phyloP scores from a whole-genome alignment of 2,888 invertebrate genomes.

The Schizotus pectinicornis region DNA sequence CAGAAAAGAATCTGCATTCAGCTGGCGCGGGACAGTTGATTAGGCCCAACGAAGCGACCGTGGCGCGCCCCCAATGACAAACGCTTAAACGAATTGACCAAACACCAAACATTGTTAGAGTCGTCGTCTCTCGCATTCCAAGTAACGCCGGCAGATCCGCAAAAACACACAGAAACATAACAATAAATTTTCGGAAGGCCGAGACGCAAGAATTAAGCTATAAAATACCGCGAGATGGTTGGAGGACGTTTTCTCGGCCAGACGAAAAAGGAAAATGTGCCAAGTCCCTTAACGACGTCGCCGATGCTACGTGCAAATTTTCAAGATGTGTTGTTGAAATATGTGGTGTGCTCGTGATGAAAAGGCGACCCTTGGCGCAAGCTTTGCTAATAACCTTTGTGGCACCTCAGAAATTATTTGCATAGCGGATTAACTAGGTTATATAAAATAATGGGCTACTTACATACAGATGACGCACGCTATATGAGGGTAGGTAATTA shows the following conservation, averaged over 20 bases:
- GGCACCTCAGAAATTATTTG: too few species aligned
- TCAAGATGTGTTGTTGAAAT: too few species aligned
- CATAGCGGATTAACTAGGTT: too few species aligned
- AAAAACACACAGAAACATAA: conserved; percentile 14
- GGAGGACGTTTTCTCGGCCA: neutral
- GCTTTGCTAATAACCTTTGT: too few species aligned
- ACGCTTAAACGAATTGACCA: conserved; percentile 57
- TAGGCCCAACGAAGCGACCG: conserved; percentile 39
- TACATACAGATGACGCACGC: too few species aligned
- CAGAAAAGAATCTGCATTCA: conserved; percentile 42
- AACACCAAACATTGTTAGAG: conserved; percentile 56
- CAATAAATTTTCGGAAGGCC: conserved; percentile 19
- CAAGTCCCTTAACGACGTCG: too few species aligned
- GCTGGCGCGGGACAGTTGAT: conserved; percentile 41
- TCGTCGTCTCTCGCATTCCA: conserved; percentile 51
- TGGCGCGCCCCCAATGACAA: conserved; percentile 50
- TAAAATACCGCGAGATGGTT: neutral
- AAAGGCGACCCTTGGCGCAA: too few species aligned
- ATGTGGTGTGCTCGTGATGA: too few species aligned
- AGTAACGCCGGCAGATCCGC: conserved; percentile 25
- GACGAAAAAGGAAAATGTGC: neutral
- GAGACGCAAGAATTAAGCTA: conserved; percentile 1
- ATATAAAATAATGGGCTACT: too few species aligned
- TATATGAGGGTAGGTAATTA: too few species aligned
- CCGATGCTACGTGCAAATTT: too few species aligned